These are phyloP conservation scores for Agraylea sexmaculata DNA, from an alignment of 1,140 invertebrate genomes.

Conservation along the genomic window DNA sequence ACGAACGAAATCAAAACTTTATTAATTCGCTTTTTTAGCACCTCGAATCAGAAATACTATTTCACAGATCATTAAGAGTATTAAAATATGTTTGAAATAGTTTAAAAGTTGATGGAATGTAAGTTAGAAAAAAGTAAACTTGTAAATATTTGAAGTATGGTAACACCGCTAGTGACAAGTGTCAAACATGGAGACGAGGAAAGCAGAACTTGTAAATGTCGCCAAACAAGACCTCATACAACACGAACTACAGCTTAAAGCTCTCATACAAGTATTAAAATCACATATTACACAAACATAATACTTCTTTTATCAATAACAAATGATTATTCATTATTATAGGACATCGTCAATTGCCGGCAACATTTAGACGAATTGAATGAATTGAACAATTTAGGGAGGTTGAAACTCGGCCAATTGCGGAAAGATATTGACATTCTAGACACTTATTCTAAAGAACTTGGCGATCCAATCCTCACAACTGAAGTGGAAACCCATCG, in stretches of 20 bases:
- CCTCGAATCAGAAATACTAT: too few relatives aligned
- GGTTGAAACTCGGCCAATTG: conserved; percentile 50
- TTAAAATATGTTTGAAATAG: too few relatives aligned
- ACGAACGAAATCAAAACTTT: too few relatives aligned
- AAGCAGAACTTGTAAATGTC: too few relatives aligned
- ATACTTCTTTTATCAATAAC: conserved; percentile 2
- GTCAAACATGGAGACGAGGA: too few relatives aligned
- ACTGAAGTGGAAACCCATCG: conserved; percentile 54
- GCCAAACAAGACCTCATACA: conserved; percentile 55
- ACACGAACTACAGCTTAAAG: conserved; percentile 59
- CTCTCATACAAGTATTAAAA: conserved; percentile 58
- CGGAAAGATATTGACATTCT: conserved; percentile 56
- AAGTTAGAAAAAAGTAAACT: too few relatives aligned
- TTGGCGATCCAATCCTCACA: conserved; percentile 46
- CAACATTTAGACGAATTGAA: conserved; percentile 56
- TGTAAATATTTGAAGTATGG: too few relatives aligned
- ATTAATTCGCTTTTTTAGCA: too few relatives aligned
- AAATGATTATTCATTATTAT: conserved; percentile 16
- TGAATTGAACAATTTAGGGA: conserved; percentile 58
- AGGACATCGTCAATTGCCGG: conserved; percentile 57
- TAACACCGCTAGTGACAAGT: too few relatives aligned
- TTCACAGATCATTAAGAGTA: too few relatives aligned
- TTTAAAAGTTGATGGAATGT: too few relatives aligned
- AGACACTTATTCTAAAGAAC: conserved; percentile 51
- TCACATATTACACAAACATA: not conserved